Conservation (phyloP, 2,113 vertebrate species). For the Caranx melampygus region DNA sequence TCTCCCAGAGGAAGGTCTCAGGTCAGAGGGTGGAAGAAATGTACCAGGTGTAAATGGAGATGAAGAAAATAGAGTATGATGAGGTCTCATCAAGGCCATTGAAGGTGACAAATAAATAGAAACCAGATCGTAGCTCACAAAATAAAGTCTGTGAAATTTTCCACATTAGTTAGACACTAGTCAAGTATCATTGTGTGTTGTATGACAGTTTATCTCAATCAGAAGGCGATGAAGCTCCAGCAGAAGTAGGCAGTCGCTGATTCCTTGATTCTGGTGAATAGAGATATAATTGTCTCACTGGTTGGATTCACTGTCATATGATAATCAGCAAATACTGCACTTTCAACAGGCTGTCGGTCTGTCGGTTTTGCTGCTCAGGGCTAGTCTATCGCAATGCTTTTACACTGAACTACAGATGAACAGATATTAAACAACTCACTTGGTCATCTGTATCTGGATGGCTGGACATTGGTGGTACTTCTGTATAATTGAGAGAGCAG, state of each 20-base stretch:
- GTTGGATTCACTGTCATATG: background rate
- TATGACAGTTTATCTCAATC: background rate
- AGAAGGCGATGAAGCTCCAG: background rate
- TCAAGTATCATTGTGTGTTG: background rate
- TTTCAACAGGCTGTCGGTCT: background rate
- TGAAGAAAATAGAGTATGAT: no score
- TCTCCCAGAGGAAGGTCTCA: background rate
- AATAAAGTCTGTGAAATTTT: background rate
- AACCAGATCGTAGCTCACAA: background rate
- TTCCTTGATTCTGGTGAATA: background rate
- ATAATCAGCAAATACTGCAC: background rate
- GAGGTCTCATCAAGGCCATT: background rate
- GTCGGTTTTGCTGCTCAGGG: background rate
- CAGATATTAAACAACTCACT: background rate
- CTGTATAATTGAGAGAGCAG: background rate
- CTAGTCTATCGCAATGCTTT: no score
- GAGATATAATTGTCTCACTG: background rate
- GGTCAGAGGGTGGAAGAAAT: background rate
- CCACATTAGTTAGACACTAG: background rate
- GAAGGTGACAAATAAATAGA: background rate
- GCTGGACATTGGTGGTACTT: background rate
- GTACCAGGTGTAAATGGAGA: no score
- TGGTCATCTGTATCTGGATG: background rate
- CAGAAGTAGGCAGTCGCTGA: background rate
- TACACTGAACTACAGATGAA: background rate